These are phyloP conservation scores for Anser brachyrhynchus DNA, from an alignment of 2,113 vertebrate species.

Conservation along the genomic window DNA sequence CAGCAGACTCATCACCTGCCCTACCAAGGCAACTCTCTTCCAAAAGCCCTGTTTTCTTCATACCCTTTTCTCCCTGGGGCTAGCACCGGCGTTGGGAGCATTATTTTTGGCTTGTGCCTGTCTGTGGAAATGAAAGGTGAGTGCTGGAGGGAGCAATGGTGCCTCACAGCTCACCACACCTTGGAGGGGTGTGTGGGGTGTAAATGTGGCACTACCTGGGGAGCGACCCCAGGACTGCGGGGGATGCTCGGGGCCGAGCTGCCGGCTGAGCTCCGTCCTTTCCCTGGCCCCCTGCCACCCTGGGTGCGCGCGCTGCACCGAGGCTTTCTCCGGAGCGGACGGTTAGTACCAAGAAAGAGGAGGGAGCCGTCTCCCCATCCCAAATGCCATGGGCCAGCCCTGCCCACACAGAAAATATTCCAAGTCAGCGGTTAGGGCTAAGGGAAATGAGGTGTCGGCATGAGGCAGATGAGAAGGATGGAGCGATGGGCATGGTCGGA, in stretches of 20 bases:
- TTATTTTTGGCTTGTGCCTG: background rate
- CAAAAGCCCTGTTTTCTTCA: background rate
- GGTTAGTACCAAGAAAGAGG: background rate
- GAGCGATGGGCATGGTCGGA: background rate
- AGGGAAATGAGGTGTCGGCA: background rate
- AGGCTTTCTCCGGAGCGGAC: background rate
- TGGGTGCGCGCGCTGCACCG: rapidly evolving
- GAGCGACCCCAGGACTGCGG: background rate
- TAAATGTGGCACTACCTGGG: background rate
- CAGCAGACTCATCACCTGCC: background rate
- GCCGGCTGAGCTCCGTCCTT: background rate
- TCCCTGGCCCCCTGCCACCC: background rate
- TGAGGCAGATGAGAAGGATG: background rate
- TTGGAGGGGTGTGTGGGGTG: background rate
- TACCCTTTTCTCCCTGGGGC: background rate
- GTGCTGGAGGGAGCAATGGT: background rate
- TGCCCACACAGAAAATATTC: too few relatives aligned
- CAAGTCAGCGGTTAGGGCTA: background rate
- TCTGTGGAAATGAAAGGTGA: background rate
- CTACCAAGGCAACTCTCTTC: background rate
- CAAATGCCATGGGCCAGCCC: rapidly evolving
- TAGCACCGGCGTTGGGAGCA: background rate
- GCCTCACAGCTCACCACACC: background rate
- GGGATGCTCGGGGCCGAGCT: background rate
- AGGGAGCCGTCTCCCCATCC: background rate